Evolutionary conservation across 2,113 vertebrate genomes (phyloP), one percentile per base, ranked within the genome.

Genomic region (Pterocles orientalis): DNA sequence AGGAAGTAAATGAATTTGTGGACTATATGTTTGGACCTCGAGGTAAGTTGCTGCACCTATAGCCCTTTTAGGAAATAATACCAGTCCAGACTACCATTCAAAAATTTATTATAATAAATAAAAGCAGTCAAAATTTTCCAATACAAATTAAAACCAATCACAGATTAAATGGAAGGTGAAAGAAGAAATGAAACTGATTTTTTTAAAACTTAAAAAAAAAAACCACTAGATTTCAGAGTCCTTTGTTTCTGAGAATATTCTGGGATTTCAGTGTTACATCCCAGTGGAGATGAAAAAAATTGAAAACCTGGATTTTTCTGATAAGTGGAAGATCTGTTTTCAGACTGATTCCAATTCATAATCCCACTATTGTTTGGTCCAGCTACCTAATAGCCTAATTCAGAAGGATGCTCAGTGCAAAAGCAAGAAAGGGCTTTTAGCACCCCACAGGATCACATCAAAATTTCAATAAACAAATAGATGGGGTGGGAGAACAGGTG

Each of bases 1-100:
- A 3, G 47, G 97, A 98, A 96, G 90, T 98, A 94, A 98, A 98
- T 94, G 96, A 20, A 0, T 98, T 98, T 97, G 97, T 98, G 97
- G 98, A 98, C 91, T 97, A 97, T 86, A 96, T 98, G 98, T 99
- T 99, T 98, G 98, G 98, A 92, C 97, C 97, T 89, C 97, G 98
- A 97, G 98, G 98, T 98, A 88, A 98, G 98, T 3, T 77, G 7
- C 6, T 91, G 8, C n/a, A 71, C 12, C 61, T 69, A 31, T 10
- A 76, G 14, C 14, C 18, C 10, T 62, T 64, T 56, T 23, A 34
- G 28, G 47, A 80, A 82, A 75, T 36, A 75, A 51, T 36, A 33
- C 6, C 45, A 24, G 24, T n/a, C 13, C 48, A 68, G 12, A 39
- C 56, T 61, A 25, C 18, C 9, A 39, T 17, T 72, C 24, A 56